These are phyloP conservation scores for Procambarus virginalis DNA, from an alignment of 1,140 invertebrate genomes.

Conservation along the genomic window DNA sequence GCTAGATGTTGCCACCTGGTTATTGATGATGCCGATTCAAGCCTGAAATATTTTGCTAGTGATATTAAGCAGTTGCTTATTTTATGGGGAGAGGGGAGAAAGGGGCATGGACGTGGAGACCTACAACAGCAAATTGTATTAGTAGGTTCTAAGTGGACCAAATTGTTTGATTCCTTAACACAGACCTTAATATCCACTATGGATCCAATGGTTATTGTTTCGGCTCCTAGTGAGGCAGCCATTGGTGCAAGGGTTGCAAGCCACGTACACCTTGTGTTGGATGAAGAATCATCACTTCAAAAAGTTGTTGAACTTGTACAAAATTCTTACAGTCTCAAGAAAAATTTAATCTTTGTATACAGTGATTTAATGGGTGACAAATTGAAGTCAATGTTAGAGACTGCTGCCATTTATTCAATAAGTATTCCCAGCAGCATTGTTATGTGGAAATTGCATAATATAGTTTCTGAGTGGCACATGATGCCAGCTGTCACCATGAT, in stretches of 20 bases:
- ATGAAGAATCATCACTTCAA: neutral
- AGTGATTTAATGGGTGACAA: neutral
- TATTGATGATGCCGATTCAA: conserved; percentile 48
- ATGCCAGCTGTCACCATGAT: conserved; percentile 29
- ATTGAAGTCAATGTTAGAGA: conserved; percentile 11
- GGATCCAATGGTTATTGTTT: conserved; percentile 36
- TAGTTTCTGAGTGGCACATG: conserved; percentile 41
- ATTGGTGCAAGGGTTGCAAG: conserved; percentile 17
- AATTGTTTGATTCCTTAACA: conserved; percentile 22
- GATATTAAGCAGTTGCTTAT: conserved; percentile 49
- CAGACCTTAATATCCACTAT: conserved; percentile 14
- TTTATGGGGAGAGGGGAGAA: conserved; percentile 38
- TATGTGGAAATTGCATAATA: conserved; percentile 1
- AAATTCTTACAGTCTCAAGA: conserved; percentile 1
- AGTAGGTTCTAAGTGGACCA: conserved; percentile 36
- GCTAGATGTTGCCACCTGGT: conserved; percentile 49
- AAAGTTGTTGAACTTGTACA: conserved; percentile 7
- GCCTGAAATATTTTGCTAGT: conserved; percentile 9
- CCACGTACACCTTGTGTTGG: neutral
- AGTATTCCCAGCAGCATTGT: neutral
- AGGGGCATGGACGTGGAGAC: neutral
- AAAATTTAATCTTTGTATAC: conserved; percentile 41
- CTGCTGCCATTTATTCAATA: conserved; percentile 31
- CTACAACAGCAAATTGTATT: conserved; percentile 33
- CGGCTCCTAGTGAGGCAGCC: conserved; percentile 40